Conservation (phyloP, 2,888 invertebrate species). For the Corythucha ciliata region DNA sequence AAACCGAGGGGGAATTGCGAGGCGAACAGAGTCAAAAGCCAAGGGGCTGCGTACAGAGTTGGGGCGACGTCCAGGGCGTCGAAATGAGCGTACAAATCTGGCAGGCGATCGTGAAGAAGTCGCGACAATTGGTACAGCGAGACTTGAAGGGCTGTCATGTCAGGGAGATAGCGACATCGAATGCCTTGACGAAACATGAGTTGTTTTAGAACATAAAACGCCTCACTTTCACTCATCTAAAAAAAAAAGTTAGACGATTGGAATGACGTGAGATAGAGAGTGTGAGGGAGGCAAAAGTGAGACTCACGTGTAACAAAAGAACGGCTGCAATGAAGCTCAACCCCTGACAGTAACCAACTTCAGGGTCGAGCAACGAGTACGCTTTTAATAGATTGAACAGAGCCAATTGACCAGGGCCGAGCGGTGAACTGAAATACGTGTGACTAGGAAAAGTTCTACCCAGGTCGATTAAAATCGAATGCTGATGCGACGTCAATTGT, state of each 20-base stretch:
- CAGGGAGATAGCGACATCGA: constrained; percentile 81
- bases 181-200: constrained; percentile 85
- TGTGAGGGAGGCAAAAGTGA: background rate
- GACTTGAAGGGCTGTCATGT: constrained; percentile 77
- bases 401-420: constrained; percentile 88
- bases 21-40: constrained; percentile 91
- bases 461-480: constrained; percentile 90
- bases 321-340: constrained; percentile 93
- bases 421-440: constrained; percentile 80
- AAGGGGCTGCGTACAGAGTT: constrained; percentile 91
- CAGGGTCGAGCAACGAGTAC: constrained; percentile 85
- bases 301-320: constrained; percentile 77
- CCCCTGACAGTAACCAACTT: constrained; percentile 95
- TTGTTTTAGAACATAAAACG: constrained; percentile 78
- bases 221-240: constrained; percentile 85
- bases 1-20: constrained; percentile 95
- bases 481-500: constrained; percentile 88
- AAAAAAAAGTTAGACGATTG: constrained; percentile 1
- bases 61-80: constrained; percentile 84
- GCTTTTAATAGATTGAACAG: constrained; percentile 92
- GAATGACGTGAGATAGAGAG: background rate
- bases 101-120: constrained; percentile 76
- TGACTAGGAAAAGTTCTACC: constrained; percentile 93
- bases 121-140: constrained; percentile 89
- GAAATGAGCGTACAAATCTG: constrained; percentile 77